A percentile compares a stretch with the other conserved stretches of the same genome.
Conservation (phyloP, 1,140 invertebrate genomes). For the Orius insidiosus region DNA sequence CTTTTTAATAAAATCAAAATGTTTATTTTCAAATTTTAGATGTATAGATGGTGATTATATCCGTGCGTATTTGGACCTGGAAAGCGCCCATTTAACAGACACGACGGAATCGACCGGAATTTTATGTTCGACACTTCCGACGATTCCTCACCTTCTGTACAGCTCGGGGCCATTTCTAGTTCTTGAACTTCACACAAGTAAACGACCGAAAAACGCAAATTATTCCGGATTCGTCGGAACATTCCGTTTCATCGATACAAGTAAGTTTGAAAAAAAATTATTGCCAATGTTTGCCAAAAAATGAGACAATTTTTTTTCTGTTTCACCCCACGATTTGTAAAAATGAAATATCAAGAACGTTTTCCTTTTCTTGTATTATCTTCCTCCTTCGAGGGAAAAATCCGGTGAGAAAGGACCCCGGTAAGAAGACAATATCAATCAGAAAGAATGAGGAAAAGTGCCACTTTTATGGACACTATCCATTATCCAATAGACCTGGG, state of each 20-base stretch:
- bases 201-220: slow-evolving; percentile 33
- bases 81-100: slow-evolving; percentile 53
- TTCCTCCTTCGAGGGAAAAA: too few relatives aligned
- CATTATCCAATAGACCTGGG: too few relatives aligned
- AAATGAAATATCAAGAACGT: too few relatives aligned
- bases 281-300: too few relatives aligned
- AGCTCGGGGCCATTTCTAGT: slow-evolving; percentile 63
- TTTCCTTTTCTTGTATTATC: too few relatives aligned
- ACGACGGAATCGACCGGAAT: slow-evolving; percentile 55
- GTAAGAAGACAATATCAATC: too few relatives aligned
- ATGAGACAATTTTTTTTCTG: too few relatives aligned
- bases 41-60: slow-evolving; percentile 59
- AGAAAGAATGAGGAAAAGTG: too few relatives aligned
- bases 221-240: slow-evolving; percentile 54
- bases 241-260: slow-evolving; percentile 64
- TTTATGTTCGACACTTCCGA: slow-evolving; percentile 49
- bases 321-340: too few relatives aligned
- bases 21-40: slow-evolving; percentile 36
- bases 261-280: slow-evolving; percentile 35
- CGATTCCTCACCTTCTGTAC: slow-evolving; percentile 58
- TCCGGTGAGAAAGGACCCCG: too few relatives aligned
- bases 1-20: too few relatives aligned
- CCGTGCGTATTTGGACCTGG: slow-evolving; percentile 59
- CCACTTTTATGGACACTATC: too few relatives aligned
- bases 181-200: slow-evolving; percentile 59